Evolutionary conservation across 2,888 invertebrate genomes (phyloP).

Genomic region (Rhagophthalmus giganteus): DNA sequence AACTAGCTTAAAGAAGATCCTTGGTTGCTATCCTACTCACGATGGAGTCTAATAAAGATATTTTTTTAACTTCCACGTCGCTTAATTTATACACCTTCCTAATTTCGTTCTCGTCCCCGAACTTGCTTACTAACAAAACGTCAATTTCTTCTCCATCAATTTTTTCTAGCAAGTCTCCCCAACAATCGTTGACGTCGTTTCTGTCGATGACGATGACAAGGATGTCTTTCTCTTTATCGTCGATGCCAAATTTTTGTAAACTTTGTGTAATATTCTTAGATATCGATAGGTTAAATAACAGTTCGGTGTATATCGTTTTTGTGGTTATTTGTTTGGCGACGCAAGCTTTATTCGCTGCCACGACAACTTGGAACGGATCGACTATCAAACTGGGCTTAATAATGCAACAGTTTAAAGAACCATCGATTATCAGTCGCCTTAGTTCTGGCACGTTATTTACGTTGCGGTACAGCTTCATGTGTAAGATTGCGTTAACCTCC

Average conservation of each 20-base stretch:
- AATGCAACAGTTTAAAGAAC: slow-evolving; percentile 63
- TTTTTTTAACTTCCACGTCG: slow-evolving; percentile 55
- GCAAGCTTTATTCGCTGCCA: slow-evolving; percentile 70
- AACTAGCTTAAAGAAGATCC: slow-evolving; percentile 56
- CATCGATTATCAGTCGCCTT: slow-evolving; percentile 60
- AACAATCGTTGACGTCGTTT: slow-evolving; percentile 38
- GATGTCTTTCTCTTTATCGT: slow-evolving; percentile 56
- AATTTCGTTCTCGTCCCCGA: slow-evolving; percentile 59
- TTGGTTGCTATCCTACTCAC: slow-evolving; percentile 70
- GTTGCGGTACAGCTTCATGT: slow-evolving; percentile 60
- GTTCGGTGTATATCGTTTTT: slow-evolving; percentile 65
- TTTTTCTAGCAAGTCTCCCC: slow-evolving; percentile 52
- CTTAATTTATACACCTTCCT: slow-evolving; percentile 65
- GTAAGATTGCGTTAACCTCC: slow-evolving; percentile 37
- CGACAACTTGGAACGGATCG: slow-evolving; percentile 64
- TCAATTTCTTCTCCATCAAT: slow-evolving; percentile 62
- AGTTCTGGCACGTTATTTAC: slow-evolving; percentile 63
- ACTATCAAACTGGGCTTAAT: slow-evolving; percentile 64
- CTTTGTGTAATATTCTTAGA: slow-evolving; percentile 72
- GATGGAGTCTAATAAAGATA: slow-evolving; percentile 61
- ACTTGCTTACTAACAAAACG: slow-evolving; percentile 56
- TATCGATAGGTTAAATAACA: slow-evolving; percentile 68
- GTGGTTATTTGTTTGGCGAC: slow-evolving; percentile 63
- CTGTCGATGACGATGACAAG: slow-evolving; percentile 56
- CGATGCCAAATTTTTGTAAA: slow-evolving; percentile 66